phyloP scores from a whole-genome alignment of 2,113 vertebrate genomes.

The Pipra filicauda region DNA sequence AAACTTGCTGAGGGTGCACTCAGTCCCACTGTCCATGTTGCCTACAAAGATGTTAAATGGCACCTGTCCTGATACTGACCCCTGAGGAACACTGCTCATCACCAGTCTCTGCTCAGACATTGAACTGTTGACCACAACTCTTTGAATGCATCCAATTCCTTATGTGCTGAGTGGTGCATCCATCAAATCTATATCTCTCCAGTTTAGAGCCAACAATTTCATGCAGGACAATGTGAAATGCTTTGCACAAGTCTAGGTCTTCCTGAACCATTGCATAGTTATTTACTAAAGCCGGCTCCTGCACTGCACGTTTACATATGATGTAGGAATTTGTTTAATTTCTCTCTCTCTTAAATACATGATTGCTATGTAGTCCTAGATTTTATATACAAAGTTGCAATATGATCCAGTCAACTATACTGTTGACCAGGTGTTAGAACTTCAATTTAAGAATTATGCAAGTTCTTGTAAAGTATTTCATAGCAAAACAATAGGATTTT shows the following conservation, averaged over 20 bases:
- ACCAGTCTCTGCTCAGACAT: neutral
- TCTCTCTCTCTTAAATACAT: neutral
- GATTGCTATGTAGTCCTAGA: neutral
- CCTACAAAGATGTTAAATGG: neutral
- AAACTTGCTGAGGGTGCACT: neutral
- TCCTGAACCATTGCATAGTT: neutral
- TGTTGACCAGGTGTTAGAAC: neutral
- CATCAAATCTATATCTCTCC: neutral
- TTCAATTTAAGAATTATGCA: neutral
- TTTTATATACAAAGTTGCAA: neutral
- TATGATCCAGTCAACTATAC: neutral
- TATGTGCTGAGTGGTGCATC: neutral
- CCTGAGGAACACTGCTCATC: accelerated
- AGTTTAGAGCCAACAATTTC: neutral
- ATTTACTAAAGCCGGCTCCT: neutral
- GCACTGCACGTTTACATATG: neutral
- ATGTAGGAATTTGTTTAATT: neutral
- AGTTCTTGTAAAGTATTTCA: neutral
- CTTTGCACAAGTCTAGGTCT: neutral
- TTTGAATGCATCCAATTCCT: neutral
- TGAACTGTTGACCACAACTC: neutral
- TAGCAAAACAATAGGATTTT: neutral
- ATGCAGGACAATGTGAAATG: neutral
- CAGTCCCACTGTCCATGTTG: neutral
- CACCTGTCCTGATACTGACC: neutral